These are phyloP conservation scores for Gobiocypris rarus DNA, from an alignment of 2,113 vertebrate species.

Conservation along the genomic window DNA sequence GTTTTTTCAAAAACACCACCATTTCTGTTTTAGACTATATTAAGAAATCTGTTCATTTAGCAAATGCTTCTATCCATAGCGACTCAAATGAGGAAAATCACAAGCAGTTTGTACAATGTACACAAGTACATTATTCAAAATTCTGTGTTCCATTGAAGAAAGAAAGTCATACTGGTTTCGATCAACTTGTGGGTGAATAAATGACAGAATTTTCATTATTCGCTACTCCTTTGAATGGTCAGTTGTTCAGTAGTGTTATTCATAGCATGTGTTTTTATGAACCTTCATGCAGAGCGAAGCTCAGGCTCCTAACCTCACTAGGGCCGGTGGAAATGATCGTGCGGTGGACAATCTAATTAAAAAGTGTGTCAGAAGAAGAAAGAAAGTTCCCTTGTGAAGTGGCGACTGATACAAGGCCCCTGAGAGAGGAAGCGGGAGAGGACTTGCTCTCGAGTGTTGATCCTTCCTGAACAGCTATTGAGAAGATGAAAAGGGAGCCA, in stretches of 20 bases:
- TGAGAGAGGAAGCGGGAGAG: constrained; percentile 34
- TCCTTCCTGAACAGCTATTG: constrained; percentile 43
- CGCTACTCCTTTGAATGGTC: neutral
- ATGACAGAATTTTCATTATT: neutral
- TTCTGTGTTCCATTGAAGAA: neutral
- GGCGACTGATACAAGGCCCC: constrained; percentile 37
- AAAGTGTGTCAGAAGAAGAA: constrained; percentile 39
- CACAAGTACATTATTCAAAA: neutral
- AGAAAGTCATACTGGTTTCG: neutral
- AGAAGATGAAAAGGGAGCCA: constrained; percentile 56
- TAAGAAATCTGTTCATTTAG: no score
- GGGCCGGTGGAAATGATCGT: neutral
- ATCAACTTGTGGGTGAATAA: neutral
- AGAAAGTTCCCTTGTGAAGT: constrained; percentile 42
- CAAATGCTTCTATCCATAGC: no score
- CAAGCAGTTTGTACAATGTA: neutral
- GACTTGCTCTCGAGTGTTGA: constrained; percentile 50
- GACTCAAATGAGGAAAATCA: no score
- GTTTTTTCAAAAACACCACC: neutral
- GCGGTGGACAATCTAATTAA: constrained; percentile 48
- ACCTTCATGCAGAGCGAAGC: neutral
- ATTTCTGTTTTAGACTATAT: no score
- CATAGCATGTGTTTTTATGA: neutral
- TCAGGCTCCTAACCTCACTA: neutral
- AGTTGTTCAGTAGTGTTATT: constrained; percentile 13